Percentiles rank a stretch among this genome's conserved stretches.
Evolutionary conservation across 2,113 vertebrate species (phyloP).

Genomic region (Puma concolor): DNA sequence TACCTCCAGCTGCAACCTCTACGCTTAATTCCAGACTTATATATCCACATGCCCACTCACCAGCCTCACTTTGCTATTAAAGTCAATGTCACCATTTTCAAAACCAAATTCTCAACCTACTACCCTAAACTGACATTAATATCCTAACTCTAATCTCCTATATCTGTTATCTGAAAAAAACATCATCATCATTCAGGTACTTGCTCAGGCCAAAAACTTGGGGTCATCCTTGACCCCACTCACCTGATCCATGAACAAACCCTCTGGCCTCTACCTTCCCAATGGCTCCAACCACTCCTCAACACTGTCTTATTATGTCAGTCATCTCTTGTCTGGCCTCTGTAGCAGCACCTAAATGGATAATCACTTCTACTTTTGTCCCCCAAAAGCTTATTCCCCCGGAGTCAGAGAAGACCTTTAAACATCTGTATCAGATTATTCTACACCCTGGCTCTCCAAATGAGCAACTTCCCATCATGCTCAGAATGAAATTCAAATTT

Average conservation of each 20-base stretch:
- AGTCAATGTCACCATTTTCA: neutral
- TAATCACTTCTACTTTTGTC: neutral
- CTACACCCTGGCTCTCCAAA: neutral
- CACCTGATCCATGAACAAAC: neutral
- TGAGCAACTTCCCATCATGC: neutral
- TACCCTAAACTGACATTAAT: neutral
- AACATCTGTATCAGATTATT: neutral
- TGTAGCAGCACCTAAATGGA: neutral
- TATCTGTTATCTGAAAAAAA: neutral
- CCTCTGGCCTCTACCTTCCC: neutral
- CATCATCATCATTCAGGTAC: neutral
- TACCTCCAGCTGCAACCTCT: neutral
- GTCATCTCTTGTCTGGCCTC: neutral
- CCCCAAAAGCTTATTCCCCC: neutral
- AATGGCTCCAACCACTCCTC: fast-evolving
- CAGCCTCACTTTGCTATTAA: neutral
- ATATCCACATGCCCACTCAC: neutral
- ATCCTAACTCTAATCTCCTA: neutral
- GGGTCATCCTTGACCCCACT: neutral
- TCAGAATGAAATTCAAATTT: slow-evolving; percentile 8
- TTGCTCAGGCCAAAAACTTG: neutral
- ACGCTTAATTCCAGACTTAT: neutral
- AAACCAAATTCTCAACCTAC: neutral
- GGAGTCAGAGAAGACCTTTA: neutral
- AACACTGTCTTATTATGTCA: neutral